These are phyloP conservation scores for Gymnoscopelus braueri DNA, from an alignment of 2,797 vertebrate genomes.

Conservation along the genomic window DNA sequence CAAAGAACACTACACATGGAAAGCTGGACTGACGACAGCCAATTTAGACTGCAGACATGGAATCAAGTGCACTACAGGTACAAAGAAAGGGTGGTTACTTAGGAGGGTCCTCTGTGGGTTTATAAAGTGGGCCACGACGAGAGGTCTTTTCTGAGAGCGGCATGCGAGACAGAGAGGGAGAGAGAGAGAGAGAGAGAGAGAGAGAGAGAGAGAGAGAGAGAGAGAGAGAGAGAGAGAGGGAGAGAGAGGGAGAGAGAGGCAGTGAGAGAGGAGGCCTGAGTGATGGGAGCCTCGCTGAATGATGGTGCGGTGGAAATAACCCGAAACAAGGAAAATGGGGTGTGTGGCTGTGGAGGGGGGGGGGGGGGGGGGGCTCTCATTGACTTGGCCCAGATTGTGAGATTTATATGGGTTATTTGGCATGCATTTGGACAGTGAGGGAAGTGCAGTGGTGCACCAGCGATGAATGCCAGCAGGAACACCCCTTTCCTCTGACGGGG, in stretches of 20 bases:
- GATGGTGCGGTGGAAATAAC: slow-evolving; percentile 69
- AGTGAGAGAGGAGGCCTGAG: slow-evolving; percentile 37
- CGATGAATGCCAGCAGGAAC: slow-evolving; percentile 55
- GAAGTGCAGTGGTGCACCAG: slow-evolving; percentile 54
- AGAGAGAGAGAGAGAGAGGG: slow-evolving; percentile 1
- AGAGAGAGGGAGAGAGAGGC: slow-evolving; percentile 24
- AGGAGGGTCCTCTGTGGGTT: slow-evolving; percentile 61
- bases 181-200: slow-evolving; percentile 13
- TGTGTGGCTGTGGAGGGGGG: background rate
- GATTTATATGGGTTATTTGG: slow-evolving; percentile 80
- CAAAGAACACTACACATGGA: background rate
- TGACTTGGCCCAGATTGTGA: slow-evolving; percentile 80
- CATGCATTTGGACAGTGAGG: slow-evolving; percentile 74
- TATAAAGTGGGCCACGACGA: slow-evolving; percentile 72
- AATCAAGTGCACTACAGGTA: slow-evolving; percentile 54
- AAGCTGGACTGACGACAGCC: slow-evolving; percentile 58
- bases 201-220: slow-evolving; percentile 16
- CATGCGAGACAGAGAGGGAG: slow-evolving; percentile 1
- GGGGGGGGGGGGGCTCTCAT: slow-evolving; percentile 53
- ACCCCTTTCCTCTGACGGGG: slow-evolving; percentile 43
- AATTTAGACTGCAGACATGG: slow-evolving; percentile 62
- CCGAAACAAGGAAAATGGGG: slow-evolving; percentile 59
- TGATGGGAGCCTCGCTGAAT: slow-evolving; percentile 66
- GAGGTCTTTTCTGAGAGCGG: background rate
- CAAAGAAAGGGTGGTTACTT: slow-evolving; percentile 68